A percentile compares a stretch with the other conserved stretches of the same genome.
phyloP scores from a whole-genome alignment of 2,888 invertebrate species.

The Hydropsyche betteni region DNA sequence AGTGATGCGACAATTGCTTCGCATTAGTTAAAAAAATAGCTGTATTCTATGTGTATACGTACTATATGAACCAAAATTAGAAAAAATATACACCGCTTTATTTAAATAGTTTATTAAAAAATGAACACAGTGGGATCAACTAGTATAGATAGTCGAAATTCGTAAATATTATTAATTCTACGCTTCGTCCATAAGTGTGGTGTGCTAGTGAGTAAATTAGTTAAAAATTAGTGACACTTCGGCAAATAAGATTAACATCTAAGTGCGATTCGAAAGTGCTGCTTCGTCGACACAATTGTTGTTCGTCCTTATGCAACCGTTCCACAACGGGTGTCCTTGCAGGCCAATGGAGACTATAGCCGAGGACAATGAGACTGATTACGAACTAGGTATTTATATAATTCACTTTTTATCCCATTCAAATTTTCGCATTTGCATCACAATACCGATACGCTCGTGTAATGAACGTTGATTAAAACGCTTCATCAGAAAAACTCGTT shows the following conservation, averaged over 20 bases:
- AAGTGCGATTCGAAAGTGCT: too few species aligned
- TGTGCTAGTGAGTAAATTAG: background rate
- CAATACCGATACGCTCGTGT: too few species aligned
- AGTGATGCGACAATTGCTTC: constrained; percentile 25
- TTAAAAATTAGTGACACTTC: background rate
- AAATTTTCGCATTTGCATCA: too few species aligned
- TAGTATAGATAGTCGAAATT: constrained; percentile 14
- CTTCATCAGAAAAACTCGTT: background rate
- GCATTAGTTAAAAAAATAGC: background rate
- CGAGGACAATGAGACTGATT: constrained; percentile 73
- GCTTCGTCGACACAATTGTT: too few species aligned
- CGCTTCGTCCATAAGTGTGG: constrained; percentile 8
- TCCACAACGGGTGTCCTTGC: constrained; percentile 49
- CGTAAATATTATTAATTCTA: background rate
- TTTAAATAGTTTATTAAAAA: background rate
- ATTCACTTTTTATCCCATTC: too few species aligned
- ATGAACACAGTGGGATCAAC: constrained; percentile 29
- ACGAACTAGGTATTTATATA: constrained; percentile 70
- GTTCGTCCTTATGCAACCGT: constrained; percentile 48
- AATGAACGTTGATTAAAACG: constrained; percentile 5
- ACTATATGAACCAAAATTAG: constrained; percentile 2
- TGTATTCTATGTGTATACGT: constrained; percentile 23
- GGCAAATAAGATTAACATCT: too few species aligned
- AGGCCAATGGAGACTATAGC: constrained; percentile 72
- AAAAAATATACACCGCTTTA: constrained; percentile 21